Base-by-base conservation (phyloP, 1,140 invertebrate genomes). In the Hyles euphorbiae region DNA sequence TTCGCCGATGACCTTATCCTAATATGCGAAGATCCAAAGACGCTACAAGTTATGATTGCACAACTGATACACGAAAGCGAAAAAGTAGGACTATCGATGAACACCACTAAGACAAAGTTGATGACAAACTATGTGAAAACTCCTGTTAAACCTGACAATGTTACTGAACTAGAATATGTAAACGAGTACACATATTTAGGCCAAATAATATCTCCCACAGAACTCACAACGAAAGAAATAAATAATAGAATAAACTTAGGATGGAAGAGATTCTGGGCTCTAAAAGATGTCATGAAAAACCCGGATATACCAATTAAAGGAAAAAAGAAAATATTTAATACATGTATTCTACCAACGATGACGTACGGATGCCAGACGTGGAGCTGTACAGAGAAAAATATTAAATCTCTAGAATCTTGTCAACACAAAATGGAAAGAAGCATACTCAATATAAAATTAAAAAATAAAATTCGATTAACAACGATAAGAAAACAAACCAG, bases 181-280 rank as follows among this genome's bases (percentile, higher is more conserved):
- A 43, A 69, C 10, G 60, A 69, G 36, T 69, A 65, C 7, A 63
- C 45, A 48, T 69, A 69, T 55, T 45, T 61, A 3, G 60, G 63
- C 6, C 63, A 68, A 57, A 64, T 62, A 46, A 67, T 64, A 54
- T 66, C 64, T 34, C 60, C 60, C 33, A 56, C 9, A 52, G 57
- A 67, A 32, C 48, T 64, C 1, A 62, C 53, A 57, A 55, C 50
- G 53, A 67, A 70, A 61, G 64, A 70, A 60, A 51, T 70, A 11
- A 34, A 60, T 10, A 65, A 60, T 45, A 57, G 61, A 57, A 70
- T 70, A 44, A 57, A 48, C 3, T 9, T 63, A 4, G 60, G 36
- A 40, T 64, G 57, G 62, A 64, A 60, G 53, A 60, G 54, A 48
- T 64, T 58, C n/a, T 60, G 58, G 63, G 34, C 63, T 7, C 48